Evolutionary conservation across 2,797 vertebrate genomes (phyloP).

Genomic region (Dendrocincla tyrannina): DNA sequence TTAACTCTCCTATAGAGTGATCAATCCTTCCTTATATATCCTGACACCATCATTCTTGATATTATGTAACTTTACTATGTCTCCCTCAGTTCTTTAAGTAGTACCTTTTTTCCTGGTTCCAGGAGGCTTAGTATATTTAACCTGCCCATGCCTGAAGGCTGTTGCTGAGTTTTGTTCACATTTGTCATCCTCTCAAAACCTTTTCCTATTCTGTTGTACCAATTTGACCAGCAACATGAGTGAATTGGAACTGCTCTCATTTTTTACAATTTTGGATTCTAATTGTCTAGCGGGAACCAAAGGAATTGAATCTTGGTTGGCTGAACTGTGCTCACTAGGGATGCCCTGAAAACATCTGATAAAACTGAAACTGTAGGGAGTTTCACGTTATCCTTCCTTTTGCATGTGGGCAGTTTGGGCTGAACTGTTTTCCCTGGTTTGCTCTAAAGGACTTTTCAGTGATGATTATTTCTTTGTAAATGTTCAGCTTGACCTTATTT

Average conservation of each 20-base stretch:
- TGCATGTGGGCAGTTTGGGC: neutral
- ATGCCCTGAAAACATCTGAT: neutral
- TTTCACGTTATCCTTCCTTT: neutral
- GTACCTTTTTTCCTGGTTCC: neutral
- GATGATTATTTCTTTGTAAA: neutral
- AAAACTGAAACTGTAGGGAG: neutral
- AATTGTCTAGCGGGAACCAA: neutral
- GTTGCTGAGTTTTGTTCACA: neutral
- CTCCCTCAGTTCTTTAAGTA: neutral
- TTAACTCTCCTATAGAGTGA: neutral
- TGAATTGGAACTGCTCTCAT: neutral
- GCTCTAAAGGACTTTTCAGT: neutral
- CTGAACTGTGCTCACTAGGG: neutral
- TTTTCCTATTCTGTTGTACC: neutral
- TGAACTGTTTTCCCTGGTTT: neutral
- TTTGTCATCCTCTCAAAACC: neutral
- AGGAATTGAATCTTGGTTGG: neutral
- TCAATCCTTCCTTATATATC: neutral
- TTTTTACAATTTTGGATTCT: neutral
- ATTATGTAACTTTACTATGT: neutral
- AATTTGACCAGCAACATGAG: neutral
- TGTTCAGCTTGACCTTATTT: neutral
- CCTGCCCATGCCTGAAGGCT: neutral
- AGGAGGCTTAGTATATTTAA: neutral
- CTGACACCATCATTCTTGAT: neutral